Base-by-base conservation (phyloP, 2,797 vertebrate genomes). In the Lepus oiostolus region DNA sequence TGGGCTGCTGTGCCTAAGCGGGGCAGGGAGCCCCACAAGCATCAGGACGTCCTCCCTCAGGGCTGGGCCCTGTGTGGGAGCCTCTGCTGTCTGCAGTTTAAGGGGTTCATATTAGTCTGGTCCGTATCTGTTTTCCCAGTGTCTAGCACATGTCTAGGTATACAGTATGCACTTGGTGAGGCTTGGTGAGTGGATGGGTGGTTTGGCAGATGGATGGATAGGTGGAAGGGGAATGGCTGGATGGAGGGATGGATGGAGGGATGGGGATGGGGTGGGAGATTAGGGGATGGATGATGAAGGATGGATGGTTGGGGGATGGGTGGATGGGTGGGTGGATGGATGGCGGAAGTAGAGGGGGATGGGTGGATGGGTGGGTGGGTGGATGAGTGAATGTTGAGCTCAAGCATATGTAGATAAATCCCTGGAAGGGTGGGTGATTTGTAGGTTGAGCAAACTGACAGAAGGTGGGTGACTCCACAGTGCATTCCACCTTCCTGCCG, bases 401-500 rank as follows among this genome's bases (percentile, higher is more conserved):
- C 7, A 80, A 24, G 38, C 63, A 58, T 79, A 70, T 13, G 7
- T 79, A 80, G 71, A 65, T 67, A 93, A 85, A 68, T 63, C n/a
- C 62, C 52, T 63, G 26, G 22, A 32, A 90, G 22, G n/a, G 32
- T 35, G 24, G 11, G 35, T 58, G 30, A 38, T 35, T 77, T 28
- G 58, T 63, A 90, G 81, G 72, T 71, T 92, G 63, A 77, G 50
- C 65, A 30, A 83, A 63, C 65, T 83, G 52, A 80, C 50, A 35
- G 71, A 80, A 6, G 74, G 70, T 14, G 74, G 21, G 77, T 50
- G 26, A 91, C 81, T 32, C 24, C 32, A 67, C 17, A 38, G 65
- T 76, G 75, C 26, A 52, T 62, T 54, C 10, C 22, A 94, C 63
- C 35, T 87, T 67, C 77, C 84, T 30, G 35, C 62, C 54, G 13